phyloP scores from a whole-genome alignment of 2,888 invertebrate species.

The Adelphocoris suturalis region DNA sequence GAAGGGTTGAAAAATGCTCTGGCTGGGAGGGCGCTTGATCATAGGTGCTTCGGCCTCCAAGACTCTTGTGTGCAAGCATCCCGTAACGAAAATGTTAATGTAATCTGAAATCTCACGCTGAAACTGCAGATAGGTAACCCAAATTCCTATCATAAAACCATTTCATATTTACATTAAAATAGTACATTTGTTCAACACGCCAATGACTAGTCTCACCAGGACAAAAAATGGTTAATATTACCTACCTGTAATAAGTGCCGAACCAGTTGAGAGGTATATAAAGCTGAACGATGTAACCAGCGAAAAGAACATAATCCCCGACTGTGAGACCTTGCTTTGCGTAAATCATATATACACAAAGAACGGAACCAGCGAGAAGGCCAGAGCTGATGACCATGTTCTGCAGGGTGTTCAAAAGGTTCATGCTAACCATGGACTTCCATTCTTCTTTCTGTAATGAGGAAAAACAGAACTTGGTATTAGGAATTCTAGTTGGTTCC shows the following conservation, averaged over 20 bases:
- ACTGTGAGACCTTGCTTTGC: constrained; percentile 86
- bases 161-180: too few relatives aligned
- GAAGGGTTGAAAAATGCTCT: too few relatives aligned
- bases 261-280: constrained; percentile 98
- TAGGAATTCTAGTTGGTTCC: not conserved
- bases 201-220: too few relatives aligned
- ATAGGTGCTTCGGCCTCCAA: too few relatives aligned
- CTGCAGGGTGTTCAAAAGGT: constrained; percentile 94
- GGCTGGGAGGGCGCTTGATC: too few relatives aligned
- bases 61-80: too few relatives aligned
- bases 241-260: constrained; percentile 98
- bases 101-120: too few relatives aligned
- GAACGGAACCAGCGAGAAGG: constrained; percentile 90
- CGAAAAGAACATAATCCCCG: constrained; percentile 97
- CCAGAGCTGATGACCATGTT: constrained; percentile 93
- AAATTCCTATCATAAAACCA: too few relatives aligned
- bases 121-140: too few relatives aligned
- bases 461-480: not conserved
- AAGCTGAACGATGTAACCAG: constrained; percentile 95
- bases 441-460: constrained; percentile 90
- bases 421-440: constrained; percentile 90
- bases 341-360: constrained; percentile 93
- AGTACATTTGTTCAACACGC: too few relatives aligned
- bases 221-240: constrained; percentile 78
- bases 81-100: too few relatives aligned